Base-by-base conservation (phyloP, 2,113 vertebrate genomes). In the Trematocara macrostoma region DNA sequence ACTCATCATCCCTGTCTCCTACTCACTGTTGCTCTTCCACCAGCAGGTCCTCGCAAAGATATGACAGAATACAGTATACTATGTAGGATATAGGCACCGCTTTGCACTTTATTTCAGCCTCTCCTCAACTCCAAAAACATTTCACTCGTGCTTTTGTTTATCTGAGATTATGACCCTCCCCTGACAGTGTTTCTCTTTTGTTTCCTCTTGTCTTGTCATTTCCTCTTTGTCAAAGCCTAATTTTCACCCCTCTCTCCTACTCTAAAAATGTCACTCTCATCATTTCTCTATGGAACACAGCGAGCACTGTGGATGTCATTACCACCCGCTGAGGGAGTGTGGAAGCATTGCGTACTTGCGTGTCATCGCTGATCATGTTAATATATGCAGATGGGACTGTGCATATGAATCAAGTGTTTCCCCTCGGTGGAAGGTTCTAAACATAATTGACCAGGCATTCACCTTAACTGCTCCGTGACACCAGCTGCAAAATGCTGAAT, bases 361-460 rank as follows among this genome's bases (percentile, higher is more conserved):
- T 80, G 90, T 89, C 89, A 47, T 45, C 79, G 64, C 87, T 26
- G 61, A 90, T 92, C 82, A 85, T 82, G 82, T 52, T 90, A 88
- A 93, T 92, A 49, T 69, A 91, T 93, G 92, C 83, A 93, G 90
- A 94, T 74, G 89, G 90, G 79, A 52, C 69, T 34, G 74, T 8
- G 61, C 56, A 81, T 38, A 84, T 38, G 79, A 76, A 83, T 89
- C 7, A 5, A 87, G 40, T 47, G 79, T 79, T 83, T 71, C 53
- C 89, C 84, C 64, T 51, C 5, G 76, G 78, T 51, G 67, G 57
- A 71, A 61, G 71, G 74, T 53, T 53, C 82, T 85, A 87, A 92
- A 93, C 82, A 87, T 69, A 89, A 87, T 61, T 94, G 91, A 87
- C 90, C 89, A 85, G 78, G 81, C 59, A 2, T 90, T 94, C 78